Base-by-base conservation (phyloP, 2,888 invertebrate genomes). In the Coenonympha glycerion region DNA sequence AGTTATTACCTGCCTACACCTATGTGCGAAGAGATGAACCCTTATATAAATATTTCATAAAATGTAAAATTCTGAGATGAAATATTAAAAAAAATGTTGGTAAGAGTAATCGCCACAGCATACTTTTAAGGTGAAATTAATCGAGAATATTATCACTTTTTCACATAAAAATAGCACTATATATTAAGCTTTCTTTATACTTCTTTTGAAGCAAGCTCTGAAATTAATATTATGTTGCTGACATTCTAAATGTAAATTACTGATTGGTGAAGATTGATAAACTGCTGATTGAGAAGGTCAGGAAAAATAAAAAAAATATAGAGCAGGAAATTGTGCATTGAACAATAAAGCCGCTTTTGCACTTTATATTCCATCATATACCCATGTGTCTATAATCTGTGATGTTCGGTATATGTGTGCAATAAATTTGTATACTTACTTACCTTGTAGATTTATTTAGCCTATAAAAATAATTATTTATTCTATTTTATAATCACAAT, bases 201-300 rank as follows among this genome's bases (percentile, higher is more conserved):
- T 62, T 57, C 58, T 65, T 66, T 58, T 61, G 54, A 55, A 61
- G 59, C 60, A 59, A 60, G 62, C 57, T 69, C 66, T 71, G 73
- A 71, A 68, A 60, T 66, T 72, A 77, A 74, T 79, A n/a, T n/a
- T n/a, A 76, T 73, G 72, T 64, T 57, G 67, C 62, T 69, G 66
- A 66, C 65, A 64, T 64, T 68, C 68, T 70, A 70, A 76, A 79
- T 74, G 73, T 71, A 76, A 78, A 80, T 77, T 77, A 69, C 68
- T 70, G 71, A 75, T 52, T 71, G 62, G 63, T 61, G 62, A 63
- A 41, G 41, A 30, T 11, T 8, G 40, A 40, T 26, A n/a, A 8
- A n/a, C 16, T 39, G 41, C 26, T 28, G 28, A 6, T 3, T 8
- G 21, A 11, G 9, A 9, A 26, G 24, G 37, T 37, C 21, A 37